Conservation (phyloP, 37 sponge, comb jelly and placozoan genomes). For the Agelas oroides region DNA sequence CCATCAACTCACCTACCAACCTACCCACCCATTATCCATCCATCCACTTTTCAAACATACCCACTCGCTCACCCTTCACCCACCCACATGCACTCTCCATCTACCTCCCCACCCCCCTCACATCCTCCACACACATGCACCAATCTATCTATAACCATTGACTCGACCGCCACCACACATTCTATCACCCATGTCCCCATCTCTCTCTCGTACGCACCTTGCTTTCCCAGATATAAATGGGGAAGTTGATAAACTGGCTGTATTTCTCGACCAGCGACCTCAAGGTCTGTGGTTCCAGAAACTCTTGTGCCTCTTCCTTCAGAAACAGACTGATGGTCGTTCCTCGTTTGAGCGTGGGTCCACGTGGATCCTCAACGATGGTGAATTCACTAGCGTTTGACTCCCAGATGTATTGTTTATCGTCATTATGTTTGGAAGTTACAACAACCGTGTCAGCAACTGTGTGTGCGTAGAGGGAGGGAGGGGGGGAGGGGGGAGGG, state of each 20-base stretch:
- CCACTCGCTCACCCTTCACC: too few relatives aligned
- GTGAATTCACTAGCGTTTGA: slow-evolving; percentile 86
- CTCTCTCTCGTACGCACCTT: slow-evolving; percentile 57
- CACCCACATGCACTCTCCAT: too few relatives aligned
- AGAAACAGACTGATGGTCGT: slow-evolving; percentile 93
- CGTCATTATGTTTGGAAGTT: slow-evolving; percentile 96
- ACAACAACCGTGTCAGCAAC: slow-evolving; percentile 98
- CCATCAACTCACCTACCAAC: too few relatives aligned
- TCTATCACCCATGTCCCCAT: not conserved
- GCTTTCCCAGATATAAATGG: slow-evolving; percentile 99
- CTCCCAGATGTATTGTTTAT: slow-evolving; percentile 97
- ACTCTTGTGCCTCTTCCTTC: slow-evolving; percentile 97
- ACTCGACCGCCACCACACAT: too few relatives aligned
- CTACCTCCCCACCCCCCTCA: too few relatives aligned
- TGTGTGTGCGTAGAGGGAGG: not conserved
- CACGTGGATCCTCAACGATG: slow-evolving; percentile 92
- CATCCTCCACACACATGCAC: too few relatives aligned
- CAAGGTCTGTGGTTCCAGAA: slow-evolving; percentile 77
- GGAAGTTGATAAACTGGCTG: slow-evolving; percentile 99
- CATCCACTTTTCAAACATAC: too few relatives aligned
- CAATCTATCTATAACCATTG: too few relatives aligned
- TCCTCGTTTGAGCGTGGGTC: slow-evolving; percentile 91
- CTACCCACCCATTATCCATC: too few relatives aligned
- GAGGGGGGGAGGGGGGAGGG: not conserved
- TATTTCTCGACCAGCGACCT: slow-evolving; percentile 91